Evolutionary conservation across 2,113 vertebrate species (phyloP), one percentile per base, ranked within the genome.

Genomic region (Brachionichthys hirsutus): DNA sequence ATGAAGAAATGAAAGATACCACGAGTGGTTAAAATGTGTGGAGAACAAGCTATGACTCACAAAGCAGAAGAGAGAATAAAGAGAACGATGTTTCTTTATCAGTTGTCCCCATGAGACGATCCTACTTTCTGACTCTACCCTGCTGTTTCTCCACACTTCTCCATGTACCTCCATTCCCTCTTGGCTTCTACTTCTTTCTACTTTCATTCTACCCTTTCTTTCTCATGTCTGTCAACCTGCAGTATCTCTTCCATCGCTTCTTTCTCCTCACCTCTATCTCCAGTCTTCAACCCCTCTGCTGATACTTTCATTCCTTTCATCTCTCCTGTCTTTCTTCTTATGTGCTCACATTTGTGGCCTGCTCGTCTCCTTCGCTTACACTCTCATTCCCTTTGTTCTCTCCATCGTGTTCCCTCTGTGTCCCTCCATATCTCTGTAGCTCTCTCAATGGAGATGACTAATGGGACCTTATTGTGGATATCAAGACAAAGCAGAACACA

Each of bases 391-490:
- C 11, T 36, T 4, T 12, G 0, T 18, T 50, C 50, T 18, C 18
- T 18, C 9, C 34, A 45, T 47, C 45, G 3, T 2, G 20, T 12
- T 50, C 14, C 15, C 19, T 45, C 48, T 47, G 13, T 36, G 36
- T 4, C 30, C 17, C 24, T 17, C 19, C 19, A 14, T 63, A 63
- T 65, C 57, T 56, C 24, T 48, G 59, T 59, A 74, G 56, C 46
- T 3, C 41, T 46, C 50, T 46, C 54, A 61, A 62, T 54, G 45
- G 17, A 62, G 53, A 76, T 71, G 69, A 76, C 62, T 74, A 72
- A 81, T 74, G 60, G 67, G 67, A 72, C 69, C 65, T 76, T 81
- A 77, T 51, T 70, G 72, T 67, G 69, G 74, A 83, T 78, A 79
- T 63, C 46, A 62, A 78, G 53, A 74, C 62, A 59, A 78, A 73